Conservation (phyloP, 2,888 invertebrate genomes). For the Spisula subtruncata region DNA sequence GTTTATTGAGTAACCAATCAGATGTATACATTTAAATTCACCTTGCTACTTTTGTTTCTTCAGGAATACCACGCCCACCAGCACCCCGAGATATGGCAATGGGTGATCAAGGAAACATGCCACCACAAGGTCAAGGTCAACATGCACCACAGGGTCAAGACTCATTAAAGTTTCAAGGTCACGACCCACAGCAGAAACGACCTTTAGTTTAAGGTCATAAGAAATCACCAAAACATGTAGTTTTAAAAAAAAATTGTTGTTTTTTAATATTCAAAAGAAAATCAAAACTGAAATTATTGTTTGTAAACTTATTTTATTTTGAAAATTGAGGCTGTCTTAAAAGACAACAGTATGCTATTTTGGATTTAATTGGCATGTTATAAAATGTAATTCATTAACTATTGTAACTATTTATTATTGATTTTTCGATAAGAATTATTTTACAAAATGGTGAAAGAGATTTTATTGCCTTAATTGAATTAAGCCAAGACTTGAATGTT, state of each 20-base stretch:
- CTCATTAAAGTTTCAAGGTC: constrained; percentile 50
- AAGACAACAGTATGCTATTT: not conserved
- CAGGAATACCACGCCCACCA: not conserved
- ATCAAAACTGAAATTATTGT: not conserved
- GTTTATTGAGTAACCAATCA: too few relatives aligned
- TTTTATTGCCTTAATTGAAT: too few relatives aligned
- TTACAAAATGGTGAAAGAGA: too few relatives aligned
- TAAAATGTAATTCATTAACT: too few relatives aligned
- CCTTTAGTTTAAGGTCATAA: constrained; percentile 20
- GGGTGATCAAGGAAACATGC: not conserved
- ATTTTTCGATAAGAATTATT: too few relatives aligned
- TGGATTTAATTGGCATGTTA: not conserved
- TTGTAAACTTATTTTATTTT: not conserved
- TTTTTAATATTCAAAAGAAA: not conserved
- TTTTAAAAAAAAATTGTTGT: not conserved
- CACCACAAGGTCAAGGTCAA: constrained; percentile 32
- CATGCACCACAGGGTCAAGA: constrained; percentile 47
- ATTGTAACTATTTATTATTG: too few relatives aligned
- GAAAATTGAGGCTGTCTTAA: not conserved
- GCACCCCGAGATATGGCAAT: not conserved
- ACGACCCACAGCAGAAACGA: constrained; percentile 32
- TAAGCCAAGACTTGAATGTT: too few relatives aligned
- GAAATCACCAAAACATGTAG: not conserved
- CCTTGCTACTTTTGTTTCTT: not conserved
- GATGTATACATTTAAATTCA: too few relatives aligned